phyloP scores from a whole-genome alignment of 2,797 vertebrate genomes.

The Pelobates cultripes region DNA sequence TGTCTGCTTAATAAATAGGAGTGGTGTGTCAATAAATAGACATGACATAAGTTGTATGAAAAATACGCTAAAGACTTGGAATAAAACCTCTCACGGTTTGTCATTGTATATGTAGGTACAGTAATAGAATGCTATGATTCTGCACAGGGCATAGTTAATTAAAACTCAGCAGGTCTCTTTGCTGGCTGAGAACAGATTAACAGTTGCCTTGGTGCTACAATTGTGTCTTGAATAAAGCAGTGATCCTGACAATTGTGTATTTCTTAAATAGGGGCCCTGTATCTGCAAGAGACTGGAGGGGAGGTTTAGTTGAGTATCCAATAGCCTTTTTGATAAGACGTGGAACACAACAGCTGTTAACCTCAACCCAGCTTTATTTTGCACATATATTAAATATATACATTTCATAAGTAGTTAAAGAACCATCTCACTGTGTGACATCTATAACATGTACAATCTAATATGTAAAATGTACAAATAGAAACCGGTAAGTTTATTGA shows the following conservation, averaged over 20 bases:
- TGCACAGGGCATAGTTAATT: slow-evolving; percentile 38
- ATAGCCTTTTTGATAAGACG: not conserved
- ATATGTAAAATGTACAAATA: no score
- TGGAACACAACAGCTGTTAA: not conserved
- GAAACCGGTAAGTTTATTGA: no score
- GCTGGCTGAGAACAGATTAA: slow-evolving; percentile 43
- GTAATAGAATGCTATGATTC: not conserved
- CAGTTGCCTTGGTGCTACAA: slow-evolving; percentile 55
- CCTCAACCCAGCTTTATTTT: not conserved
- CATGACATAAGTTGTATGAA: no score
- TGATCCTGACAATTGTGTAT: slow-evolving; percentile 48
- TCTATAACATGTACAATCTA: no score
- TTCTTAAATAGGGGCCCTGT: slow-evolving; percentile 39
- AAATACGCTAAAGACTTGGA: no score
- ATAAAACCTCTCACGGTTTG: no score
- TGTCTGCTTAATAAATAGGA: no score
- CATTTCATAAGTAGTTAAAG: no score
- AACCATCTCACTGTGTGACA: no score
- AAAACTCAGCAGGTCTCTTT: slow-evolving; percentile 33
- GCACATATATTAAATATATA: not conserved
- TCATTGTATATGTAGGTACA: not conserved
- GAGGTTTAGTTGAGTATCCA: slow-evolving; percentile 5
- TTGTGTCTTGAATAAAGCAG: slow-evolving; percentile 49
- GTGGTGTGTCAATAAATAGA: no score
- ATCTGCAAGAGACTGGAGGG: slow-evolving; percentile 19